A percentile compares a stretch with the other conserved stretches of the same genome.
These are phyloP conservation scores for Drosophila orosa DNA, from an alignment of 1,140 invertebrate genomes.

Conservation along the genomic window DNA sequence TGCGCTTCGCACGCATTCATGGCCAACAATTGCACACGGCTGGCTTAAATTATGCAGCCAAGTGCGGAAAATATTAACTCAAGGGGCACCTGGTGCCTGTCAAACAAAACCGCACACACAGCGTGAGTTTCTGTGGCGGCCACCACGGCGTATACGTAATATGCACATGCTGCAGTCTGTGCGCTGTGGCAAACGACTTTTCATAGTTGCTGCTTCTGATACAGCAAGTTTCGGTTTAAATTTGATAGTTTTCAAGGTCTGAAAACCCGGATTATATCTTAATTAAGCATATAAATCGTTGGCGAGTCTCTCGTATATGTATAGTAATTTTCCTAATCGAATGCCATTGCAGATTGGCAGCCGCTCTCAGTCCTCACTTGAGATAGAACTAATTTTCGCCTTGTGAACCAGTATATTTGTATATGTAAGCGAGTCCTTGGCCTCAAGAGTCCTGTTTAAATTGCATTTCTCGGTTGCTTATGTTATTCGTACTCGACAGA, in stretches of 20 bases:
- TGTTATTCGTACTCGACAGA: conserved; percentile 39
- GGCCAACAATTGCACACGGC: conserved; percentile 40
- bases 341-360: background rate
- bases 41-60: conserved; percentile 75
- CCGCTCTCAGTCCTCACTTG: background rate
- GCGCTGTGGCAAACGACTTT: no score
- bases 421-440: conserved; percentile 11
- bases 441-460: conserved; percentile 28
- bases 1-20: conserved; percentile 33
- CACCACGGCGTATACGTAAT: conserved; percentile 48
- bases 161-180: conserved; percentile 22
- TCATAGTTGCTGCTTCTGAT: conserved; percentile 56
- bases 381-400: conserved; percentile 26
- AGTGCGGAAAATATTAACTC: conserved; percentile 78
- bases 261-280: background rate
- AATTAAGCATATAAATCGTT: conserved; percentile 16
- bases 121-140: conserved; percentile 28
- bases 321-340: conserved; percentile 15
- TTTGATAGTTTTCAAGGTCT: conserved; percentile 23
- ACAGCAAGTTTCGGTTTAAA: conserved; percentile 63
- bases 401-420: background rate
- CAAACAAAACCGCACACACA: conserved; percentile 71
- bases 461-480: conserved; percentile 40
- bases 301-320: background rate
- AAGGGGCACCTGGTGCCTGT: conserved; percentile 50